Evolutionary conservation across 2,888 invertebrate species (phyloP).

Genomic region (Lordiphosa andalusiaca): DNA sequence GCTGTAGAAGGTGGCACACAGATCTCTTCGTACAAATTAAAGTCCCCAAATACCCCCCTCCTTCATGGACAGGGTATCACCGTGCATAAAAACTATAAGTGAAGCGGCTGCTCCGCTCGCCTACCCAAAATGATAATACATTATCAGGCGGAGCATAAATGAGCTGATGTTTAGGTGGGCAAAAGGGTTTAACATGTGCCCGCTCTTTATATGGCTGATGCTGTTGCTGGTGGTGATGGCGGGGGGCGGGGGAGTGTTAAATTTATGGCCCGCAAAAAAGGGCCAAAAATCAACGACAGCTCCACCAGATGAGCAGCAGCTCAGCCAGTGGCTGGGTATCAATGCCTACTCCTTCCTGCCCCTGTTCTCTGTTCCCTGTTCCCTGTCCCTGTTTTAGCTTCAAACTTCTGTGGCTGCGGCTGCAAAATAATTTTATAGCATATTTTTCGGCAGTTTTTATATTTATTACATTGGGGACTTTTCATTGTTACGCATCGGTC

Average conservation of each 20-base stretch:
- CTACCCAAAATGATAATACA: constrained; percentile 39
- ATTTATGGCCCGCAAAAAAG: constrained; percentile 63
- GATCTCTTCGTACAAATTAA: too few species aligned
- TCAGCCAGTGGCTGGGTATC: constrained; percentile 43
- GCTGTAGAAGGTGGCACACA: too few species aligned
- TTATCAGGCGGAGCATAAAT: constrained; percentile 52
- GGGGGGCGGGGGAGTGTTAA: constrained; percentile 46
- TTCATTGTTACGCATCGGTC: constrained; percentile 73
- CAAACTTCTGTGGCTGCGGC: constrained; percentile 20
- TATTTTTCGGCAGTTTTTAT: constrained; percentile 78
- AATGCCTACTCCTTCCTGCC: constrained; percentile 46
- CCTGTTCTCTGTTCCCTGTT: too few species aligned
- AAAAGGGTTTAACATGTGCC: constrained; percentile 46
- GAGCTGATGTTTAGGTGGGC: constrained; percentile 36
- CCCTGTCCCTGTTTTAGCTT: constrained; percentile 12
- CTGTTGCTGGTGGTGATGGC: constrained; percentile 18
- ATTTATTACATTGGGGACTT: constrained; percentile 79
- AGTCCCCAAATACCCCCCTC: too few species aligned
- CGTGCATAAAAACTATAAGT: constrained; percentile 42
- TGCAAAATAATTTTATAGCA: constrained; percentile 73
- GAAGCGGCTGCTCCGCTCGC: background rate
- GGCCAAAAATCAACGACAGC: constrained; percentile 59
- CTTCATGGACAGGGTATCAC: background rate
- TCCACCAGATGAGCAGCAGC: constrained; percentile 37
- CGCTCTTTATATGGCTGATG: constrained; percentile 1